These are phyloP conservation scores for Dione vanillae DNA, from an alignment of 2,888 invertebrate genomes.

Conservation along the genomic window DNA sequence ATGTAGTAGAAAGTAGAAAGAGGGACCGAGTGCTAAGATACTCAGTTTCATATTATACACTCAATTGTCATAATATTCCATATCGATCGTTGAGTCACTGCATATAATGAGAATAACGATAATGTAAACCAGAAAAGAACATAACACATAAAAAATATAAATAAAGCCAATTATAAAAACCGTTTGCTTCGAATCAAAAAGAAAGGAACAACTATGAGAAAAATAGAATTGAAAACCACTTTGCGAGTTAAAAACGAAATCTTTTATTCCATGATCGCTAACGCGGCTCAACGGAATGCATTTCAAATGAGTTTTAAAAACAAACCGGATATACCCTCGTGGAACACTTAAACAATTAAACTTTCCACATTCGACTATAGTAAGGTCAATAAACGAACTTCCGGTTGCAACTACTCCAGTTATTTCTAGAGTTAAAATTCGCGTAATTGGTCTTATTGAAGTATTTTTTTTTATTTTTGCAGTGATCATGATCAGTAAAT, in stretches of 20 bases:
- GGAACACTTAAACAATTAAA: constrained; percentile 51
- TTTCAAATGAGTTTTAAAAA: constrained; percentile 35
- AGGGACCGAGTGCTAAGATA: neutral
- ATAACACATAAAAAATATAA: no score
- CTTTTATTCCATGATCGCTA: constrained; percentile 13
- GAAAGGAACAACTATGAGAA: constrained; percentile 16
- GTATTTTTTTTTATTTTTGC: no score
- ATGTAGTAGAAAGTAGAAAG: no score
- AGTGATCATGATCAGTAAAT: no score
- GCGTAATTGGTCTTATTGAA: neutral
- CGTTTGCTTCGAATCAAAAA: constrained; percentile 5
- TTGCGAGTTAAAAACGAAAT: constrained; percentile 22
- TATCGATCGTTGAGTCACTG: no score
- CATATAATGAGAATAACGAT: no score
- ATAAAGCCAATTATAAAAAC: constrained; percentile 14
- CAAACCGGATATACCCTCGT: constrained; percentile 30
- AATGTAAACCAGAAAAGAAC: neutral
- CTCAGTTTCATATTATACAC: neutral
- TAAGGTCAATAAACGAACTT: constrained; percentile 39
- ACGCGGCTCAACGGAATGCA: constrained; percentile 24
- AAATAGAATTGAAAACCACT: constrained; percentile 9
- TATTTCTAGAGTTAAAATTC: neutral
- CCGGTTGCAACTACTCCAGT: neutral
- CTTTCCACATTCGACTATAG: constrained; percentile 48
- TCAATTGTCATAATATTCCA: no score